phyloP scores from a whole-genome alignment of 2,888 invertebrate species.

The Limnephilus rhombicus region DNA sequence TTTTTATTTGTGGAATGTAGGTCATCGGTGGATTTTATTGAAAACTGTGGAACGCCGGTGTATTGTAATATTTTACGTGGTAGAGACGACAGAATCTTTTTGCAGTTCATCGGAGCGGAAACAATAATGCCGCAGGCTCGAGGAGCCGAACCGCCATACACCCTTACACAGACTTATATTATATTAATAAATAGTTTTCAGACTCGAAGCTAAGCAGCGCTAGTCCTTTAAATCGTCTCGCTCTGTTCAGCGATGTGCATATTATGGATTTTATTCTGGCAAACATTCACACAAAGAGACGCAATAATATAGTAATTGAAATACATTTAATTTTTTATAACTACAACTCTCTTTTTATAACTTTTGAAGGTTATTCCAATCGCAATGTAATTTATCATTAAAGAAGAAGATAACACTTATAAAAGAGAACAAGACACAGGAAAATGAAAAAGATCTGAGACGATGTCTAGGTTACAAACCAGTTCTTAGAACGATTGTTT shows the following conservation, averaged over 20 bases:
- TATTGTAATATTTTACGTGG: conserved; percentile 64
- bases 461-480: too few relatives aligned
- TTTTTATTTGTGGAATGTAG: conserved; percentile 48
- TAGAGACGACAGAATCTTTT: conserved; percentile 63
- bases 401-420: too few relatives aligned
- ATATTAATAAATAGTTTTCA: conserved; percentile 18
- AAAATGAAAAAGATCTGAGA: too few relatives aligned
- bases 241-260: neutral
- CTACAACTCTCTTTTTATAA: too few relatives aligned
- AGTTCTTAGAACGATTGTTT: too few relatives aligned
- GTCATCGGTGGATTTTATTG: conserved; percentile 62
- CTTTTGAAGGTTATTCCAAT: too few relatives aligned
- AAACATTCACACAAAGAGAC: neutral
- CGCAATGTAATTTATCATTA: too few relatives aligned
- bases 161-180: neutral
- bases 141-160: neutral
- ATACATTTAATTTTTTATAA: too few relatives aligned
- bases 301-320: neutral
- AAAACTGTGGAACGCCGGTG: conserved; percentile 57
- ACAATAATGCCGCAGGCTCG: conserved; percentile 59
- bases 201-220: neutral
- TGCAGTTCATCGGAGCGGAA: conserved; percentile 63
- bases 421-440: too few relatives aligned
- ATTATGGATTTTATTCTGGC: neutral
- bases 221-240: neutral